Conservation (phyloP, 2,888 invertebrate genomes). For the Athrips mouffetella region DNA sequence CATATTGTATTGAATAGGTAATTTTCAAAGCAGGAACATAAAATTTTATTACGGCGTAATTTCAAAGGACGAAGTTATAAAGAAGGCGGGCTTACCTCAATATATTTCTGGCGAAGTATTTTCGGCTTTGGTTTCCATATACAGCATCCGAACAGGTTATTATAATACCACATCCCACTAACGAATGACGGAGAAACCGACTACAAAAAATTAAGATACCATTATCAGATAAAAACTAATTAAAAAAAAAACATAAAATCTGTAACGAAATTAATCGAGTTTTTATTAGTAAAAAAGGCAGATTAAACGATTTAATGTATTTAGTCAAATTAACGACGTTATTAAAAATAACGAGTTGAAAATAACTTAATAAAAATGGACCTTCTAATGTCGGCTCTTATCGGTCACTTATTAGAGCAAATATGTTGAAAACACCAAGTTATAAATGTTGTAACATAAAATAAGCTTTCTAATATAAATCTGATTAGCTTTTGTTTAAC, state of each 20-base stretch:
- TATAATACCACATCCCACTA: not conserved
- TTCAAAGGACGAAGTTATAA: too few relatives aligned
- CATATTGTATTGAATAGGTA: too few relatives aligned
- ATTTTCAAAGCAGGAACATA: too few relatives aligned
- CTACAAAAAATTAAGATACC: not conserved
- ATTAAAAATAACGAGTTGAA: not conserved
- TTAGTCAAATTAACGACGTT: not conserved
- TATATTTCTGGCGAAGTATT: conserved; percentile 2
- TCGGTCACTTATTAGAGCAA: not conserved
- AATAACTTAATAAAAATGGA: not conserved
- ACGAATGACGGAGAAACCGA: not conserved
- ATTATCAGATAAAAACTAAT: not conserved
- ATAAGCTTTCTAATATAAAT: too few relatives aligned
- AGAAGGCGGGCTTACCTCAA: conserved; percentile 5
- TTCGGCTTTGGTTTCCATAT: conserved; percentile 1
- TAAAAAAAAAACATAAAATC: conserved; percentile 1
- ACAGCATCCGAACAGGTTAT: conserved; percentile 5
- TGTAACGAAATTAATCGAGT: not conserved
- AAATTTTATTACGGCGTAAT: too few relatives aligned
- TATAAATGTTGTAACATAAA: not conserved
- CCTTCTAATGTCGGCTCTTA: not conserved
- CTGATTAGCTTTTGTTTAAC: too few relatives aligned
- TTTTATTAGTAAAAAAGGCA: not conserved
- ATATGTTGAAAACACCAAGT: not conserved
- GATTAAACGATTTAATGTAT: not conserved